Base-by-base conservation (phyloP, 2,888 invertebrate genomes). In the Geotrupes spiniger region DNA sequence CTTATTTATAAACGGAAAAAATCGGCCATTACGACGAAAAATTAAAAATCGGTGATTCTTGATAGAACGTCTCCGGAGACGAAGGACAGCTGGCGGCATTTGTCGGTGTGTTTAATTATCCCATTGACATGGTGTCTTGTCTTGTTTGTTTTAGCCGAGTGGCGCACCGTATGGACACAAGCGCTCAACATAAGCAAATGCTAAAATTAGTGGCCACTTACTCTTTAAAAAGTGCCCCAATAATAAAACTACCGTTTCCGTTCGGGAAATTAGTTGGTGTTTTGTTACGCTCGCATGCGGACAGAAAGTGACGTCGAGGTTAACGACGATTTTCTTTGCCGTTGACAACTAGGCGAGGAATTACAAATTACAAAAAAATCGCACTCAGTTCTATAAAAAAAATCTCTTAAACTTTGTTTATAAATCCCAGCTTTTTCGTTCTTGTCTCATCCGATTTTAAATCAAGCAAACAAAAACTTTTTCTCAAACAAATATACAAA, bases 41-140 rank as follows among this genome's bases (percentile, higher is more conserved):
- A 38, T 4, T 14, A 3, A 36, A 36, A 36, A 16, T 36, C 12
- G 12, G n/a, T 16, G 14, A 36, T 36, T 36, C 14, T n/a, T 36
- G 36, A 36, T 36, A 14, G 15, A 36, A 15, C 16, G 12, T 14
- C 10, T 12, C 40, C 21, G 40, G 40, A 40, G 14, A 40, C 9
- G 27, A 25, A 54, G 52, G 37, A 44, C 60, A 60, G 60, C 59
- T 60, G 60, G 55, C 48, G 36, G 48, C 60, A 58, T 58, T 54
- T 56, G 55, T 48, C 51, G 49, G 49, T 47, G 50, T 41, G 56
- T 54, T 56, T 58, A 58, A 56, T 58, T 54, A 58, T 58, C 54
- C 43, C 57, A 56, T 49, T 58, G 54, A 56, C 55, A 54, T 54
- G 57, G 56, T 54, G 56, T 48, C 49, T 56, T 49, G 21, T 52